A percentile compares a stretch with the other conserved stretches of the same genome.
Conservation (phyloP, 2,888 invertebrate genomes). For the Lepidocyrtoides sp. region DNA sequence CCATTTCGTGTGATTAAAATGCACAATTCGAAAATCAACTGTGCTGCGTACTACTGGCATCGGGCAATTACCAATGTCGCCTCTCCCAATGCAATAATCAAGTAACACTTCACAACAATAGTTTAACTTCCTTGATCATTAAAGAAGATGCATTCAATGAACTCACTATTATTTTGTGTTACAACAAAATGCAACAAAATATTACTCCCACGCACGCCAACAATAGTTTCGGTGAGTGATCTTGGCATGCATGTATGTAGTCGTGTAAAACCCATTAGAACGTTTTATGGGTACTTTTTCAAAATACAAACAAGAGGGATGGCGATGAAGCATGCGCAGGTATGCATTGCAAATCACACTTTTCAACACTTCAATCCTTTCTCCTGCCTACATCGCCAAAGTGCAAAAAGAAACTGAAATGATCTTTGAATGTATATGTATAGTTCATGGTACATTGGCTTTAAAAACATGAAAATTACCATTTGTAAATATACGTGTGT, state of each 20-base stretch:
- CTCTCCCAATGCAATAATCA: not conserved
- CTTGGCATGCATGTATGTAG: too few relatives aligned
- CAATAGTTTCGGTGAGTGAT: too few relatives aligned
- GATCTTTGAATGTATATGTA: not conserved
- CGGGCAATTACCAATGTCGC: too few relatives aligned
- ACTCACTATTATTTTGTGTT: not conserved
- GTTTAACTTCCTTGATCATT: not conserved
- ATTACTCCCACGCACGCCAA: not conserved
- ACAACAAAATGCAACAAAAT: not conserved
- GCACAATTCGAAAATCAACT: too few relatives aligned
- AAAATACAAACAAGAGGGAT: not conserved
- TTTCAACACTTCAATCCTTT: not conserved
- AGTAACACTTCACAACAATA: not conserved
- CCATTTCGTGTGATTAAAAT: too few relatives aligned
- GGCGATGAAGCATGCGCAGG: not conserved
- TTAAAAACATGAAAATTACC: not conserved
- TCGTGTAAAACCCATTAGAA: too few relatives aligned
- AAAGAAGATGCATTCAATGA: not conserved
- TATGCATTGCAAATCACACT: not conserved
- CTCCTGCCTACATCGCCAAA: not conserved
- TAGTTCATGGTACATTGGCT: not conserved
- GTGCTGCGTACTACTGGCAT: too few relatives aligned
- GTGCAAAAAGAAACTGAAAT: conserved; percentile 12
- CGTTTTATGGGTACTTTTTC: not conserved
- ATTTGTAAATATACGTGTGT: not conserved